Base-by-base conservation (phyloP, 2,888 invertebrate species). In the Halocaridina rubra region DNA sequence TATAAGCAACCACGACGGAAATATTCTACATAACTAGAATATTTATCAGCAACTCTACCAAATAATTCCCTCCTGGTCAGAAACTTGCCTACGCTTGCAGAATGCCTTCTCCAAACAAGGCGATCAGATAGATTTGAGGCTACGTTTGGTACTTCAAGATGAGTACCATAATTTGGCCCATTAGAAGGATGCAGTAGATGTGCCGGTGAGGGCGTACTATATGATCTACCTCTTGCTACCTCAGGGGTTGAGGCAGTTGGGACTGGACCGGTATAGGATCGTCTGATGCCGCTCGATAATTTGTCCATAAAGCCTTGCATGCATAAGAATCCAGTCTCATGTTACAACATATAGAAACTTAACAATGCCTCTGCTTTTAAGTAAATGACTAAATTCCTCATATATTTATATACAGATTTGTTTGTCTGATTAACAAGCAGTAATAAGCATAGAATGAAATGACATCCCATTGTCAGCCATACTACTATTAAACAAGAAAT, bases 271-370 rank as follows among this genome's bases (percentile, higher is more conserved):
- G 84, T 79, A 59, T 79, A 27, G 24, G 84, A 84, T 16, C 84
- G 84, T 53, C 57, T 78, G 22, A 84, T 53, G 29, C 84, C 84
- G 64, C 84, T 84, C 57, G 84, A 74, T 32, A 84, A 57, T 19
- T 79, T 33, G 59, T 79, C 84, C 84, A 74, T 84, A 79, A 84
- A 84, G 67, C 79, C 84, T 84, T 78, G 79, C 53, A 71, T 80
- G 71, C 10, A n/a, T 22, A 27, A 59, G 27, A 53, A 29, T 39
- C 64, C 76, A 76, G 24, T 29, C 13, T 19, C 33, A 39, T 33
- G 46, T 81, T 75, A 30, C 16, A n/a, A 8, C 3, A n/a, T 69
- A 13, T 69, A 30, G 29, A 69, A 69, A 53, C 16, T 19, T 53
- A n/a, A n/a, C n/a, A n/a, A n/a, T n/a, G n/a, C n/a, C n/a, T n/a